These are phyloP conservation scores for Potorous gilbertii DNA, from an alignment of 2,797 vertebrate genomes.

Conservation along the genomic window DNA sequence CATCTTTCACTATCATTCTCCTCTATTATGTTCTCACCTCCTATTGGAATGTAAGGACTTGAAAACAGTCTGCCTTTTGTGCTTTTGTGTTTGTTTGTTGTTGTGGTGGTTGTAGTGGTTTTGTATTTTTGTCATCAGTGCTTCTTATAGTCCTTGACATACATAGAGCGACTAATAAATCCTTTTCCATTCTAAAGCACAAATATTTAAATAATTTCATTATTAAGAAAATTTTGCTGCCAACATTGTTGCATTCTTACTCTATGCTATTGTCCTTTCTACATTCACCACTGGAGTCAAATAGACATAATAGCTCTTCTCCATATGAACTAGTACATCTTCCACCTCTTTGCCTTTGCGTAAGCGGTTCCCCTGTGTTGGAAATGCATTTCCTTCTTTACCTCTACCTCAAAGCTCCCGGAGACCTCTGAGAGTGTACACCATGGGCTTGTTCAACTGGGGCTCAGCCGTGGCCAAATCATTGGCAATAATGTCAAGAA, in stretches of 20 bases:
- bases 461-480: slow-evolving; percentile 94
- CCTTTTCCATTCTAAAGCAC: too few species aligned
- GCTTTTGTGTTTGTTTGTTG: background rate
- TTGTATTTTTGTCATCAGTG: background rate
- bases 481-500: slow-evolving; percentile 90
- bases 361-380: background rate
- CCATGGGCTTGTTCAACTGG: slow-evolving; percentile 70
- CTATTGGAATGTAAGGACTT: background rate
- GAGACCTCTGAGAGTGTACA: too few species aligned
- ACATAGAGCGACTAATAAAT: background rate
- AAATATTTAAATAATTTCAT: too few species aligned
- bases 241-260: background rate
- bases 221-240: background rate
- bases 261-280: background rate
- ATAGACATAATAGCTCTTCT: background rate
- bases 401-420: background rate
- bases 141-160: background rate
- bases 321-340: background rate
- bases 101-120: background rate
- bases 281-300: background rate
- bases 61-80: background rate
- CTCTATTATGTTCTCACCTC: background rate
- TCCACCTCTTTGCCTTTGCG: background rate
- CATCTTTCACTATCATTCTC: background rate
- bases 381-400: background rate